Base-by-base conservation (phyloP, 2,797 vertebrate genomes). In the Tragopan temminckii region DNA sequence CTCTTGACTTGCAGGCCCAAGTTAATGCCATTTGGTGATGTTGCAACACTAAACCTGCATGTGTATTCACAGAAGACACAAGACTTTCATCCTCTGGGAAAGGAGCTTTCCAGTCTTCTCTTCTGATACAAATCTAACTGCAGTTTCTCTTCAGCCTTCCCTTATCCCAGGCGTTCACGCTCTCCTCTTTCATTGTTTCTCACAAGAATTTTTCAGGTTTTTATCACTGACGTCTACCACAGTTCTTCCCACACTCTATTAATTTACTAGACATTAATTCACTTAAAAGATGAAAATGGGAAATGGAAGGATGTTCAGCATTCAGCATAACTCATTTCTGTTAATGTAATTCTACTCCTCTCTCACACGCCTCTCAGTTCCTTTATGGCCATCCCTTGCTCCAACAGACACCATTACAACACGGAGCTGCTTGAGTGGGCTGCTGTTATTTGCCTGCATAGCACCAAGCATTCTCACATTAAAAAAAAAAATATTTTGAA, bases 111-210 rank as follows among this genome's bases (percentile, higher is more conserved):
- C 42, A 69, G 46, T 58, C 23, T 36, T 43, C 35, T 35, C 83
- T 55, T n/a, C 27, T 38, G 48, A 68, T 9, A 66, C 43, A 57
- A 45, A 67, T 50, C 36, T 57, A 40, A 27, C 53, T 23, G 55
- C 53, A 76, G 53, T 46, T 80, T 62, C 88, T 57, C 58, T 18
- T 48, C 52, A 66, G 40, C 52, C 42, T 27, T 66, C 64, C 29
- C 42, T 40, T 20, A 53, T 12, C 57, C 42, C 42, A 64, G 0
- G 0, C 13, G 19, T 2, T 24, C 27, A 42, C 15, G 9, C 3
- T 16, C 17, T 12, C 18, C 38, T 42, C 50, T 58, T 40, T 31
- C 43, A 52, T 42, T 66, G 72, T 25, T 31, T 72, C 69, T 71
- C 33, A 3, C 20, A 74, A 43, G 15, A n/a, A 8, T 17, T 48